Conservation (phyloP, 2,888 invertebrate genomes). For the Harpalus rufipes region DNA sequence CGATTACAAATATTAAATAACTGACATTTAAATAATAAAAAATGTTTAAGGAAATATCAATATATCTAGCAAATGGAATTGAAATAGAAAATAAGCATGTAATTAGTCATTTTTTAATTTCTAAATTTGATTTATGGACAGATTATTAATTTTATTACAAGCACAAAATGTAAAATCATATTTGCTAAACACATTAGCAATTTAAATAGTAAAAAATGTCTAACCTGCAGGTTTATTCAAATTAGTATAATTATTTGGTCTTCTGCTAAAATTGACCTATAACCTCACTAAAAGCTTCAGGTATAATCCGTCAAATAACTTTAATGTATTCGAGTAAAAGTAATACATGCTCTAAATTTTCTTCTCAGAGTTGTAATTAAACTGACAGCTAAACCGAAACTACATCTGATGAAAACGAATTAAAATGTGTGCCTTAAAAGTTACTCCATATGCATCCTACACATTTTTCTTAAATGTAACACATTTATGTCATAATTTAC, state of each 20-base stretch:
- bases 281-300: constrained; percentile 42
- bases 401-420: constrained; percentile 24
- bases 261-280: constrained; percentile 27
- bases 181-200: constrained; percentile 11
- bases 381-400: constrained; percentile 26
- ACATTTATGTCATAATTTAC: constrained; percentile 21
- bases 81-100: constrained; percentile 16
- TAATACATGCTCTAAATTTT: constrained; percentile 43
- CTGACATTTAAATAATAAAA: constrained; percentile 32
- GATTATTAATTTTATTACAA: background rate
- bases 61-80: background rate
- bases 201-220: constrained; percentile 28
- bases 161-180: background rate
- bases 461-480: constrained; percentile 15
- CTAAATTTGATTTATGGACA: constrained; percentile 23
- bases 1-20: constrained; percentile 45
- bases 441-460: constrained; percentile 10
- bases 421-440: constrained; percentile 14
- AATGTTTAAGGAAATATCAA: constrained; percentile 37
- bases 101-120: constrained; percentile 3
- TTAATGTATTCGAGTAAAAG: constrained; percentile 49
- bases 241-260: constrained; percentile 45
- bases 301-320: constrained; percentile 34
- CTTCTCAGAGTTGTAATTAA: constrained; percentile 14
- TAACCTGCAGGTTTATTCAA: constrained; percentile 20